These are phyloP conservation scores for Allacma fusca DNA, from an alignment of 2,888 invertebrate species.

Conservation along the genomic window DNA sequence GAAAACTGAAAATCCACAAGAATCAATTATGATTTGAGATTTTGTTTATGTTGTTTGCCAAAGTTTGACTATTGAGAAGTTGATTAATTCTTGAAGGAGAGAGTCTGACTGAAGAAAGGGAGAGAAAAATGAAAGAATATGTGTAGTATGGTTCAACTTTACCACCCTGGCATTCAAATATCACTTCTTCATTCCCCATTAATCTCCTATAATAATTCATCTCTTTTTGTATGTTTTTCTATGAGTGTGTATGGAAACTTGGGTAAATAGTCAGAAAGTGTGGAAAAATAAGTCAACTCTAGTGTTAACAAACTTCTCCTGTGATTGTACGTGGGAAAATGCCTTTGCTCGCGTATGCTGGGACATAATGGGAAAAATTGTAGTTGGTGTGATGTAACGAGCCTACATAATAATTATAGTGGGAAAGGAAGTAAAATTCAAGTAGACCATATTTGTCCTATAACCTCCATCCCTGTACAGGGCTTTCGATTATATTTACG, in stretches of 20 bases:
- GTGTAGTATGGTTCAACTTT: not conserved
- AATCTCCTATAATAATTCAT: slow-evolving; percentile 7
- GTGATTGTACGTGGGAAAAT: not conserved
- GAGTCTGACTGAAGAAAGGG: not conserved
- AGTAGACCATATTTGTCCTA: not conserved
- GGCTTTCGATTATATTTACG: not conserved
- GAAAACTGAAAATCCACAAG: slow-evolving; percentile 47
- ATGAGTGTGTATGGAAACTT: not conserved
- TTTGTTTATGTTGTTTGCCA: slow-evolving; percentile 19
- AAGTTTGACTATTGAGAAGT: slow-evolving; percentile 47
- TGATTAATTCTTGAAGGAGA: slow-evolving; percentile 44
- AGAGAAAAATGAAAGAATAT: not conserved
- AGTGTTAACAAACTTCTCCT: not conserved
- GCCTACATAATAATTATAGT: no score
- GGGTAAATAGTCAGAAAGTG: not conserved
- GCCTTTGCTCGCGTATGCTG: no score
- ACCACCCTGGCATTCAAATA: slow-evolving; percentile 3
- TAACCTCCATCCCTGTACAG: not conserved
- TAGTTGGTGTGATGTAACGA: no score
- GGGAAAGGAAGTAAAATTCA: not conserved
- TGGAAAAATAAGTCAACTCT: slow-evolving; percentile 6
- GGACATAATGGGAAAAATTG: no score
- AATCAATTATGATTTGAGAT: slow-evolving; percentile 47
- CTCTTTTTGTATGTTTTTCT: not conserved
- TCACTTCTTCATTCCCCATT: not conserved